These are phyloP conservation scores for Oikopleura dioica DNA, from an alignment of 23 tunicate genomes.

Conservation along the genomic window DNA sequence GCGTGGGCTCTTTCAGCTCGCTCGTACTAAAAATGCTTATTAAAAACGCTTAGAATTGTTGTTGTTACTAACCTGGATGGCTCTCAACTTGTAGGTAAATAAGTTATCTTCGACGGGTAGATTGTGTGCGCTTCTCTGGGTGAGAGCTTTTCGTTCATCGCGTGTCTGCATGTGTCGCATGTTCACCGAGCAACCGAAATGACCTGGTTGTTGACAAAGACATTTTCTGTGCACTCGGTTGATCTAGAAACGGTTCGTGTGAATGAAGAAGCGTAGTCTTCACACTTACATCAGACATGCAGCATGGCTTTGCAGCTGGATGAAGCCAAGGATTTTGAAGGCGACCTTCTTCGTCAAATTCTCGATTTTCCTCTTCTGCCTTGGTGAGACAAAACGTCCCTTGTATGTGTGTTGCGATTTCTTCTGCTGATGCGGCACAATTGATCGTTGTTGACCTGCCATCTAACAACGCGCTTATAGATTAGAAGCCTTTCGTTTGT, in stretches of 20 bases:
- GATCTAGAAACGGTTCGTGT: background rate
- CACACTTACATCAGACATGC: background rate
- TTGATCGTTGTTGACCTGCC: background rate
- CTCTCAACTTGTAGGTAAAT: background rate
- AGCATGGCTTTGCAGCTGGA: background rate
- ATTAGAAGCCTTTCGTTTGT: background rate
- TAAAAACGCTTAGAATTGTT: no score
- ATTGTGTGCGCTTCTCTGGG: background rate
- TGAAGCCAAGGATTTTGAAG: slow-evolving; percentile 10
- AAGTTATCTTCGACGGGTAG: background rate
- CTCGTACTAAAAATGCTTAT: background rate
- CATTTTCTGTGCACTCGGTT: slow-evolving; percentile 4
- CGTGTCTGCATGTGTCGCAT: background rate
- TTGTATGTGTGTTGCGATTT: background rate
- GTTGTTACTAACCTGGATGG: no score
- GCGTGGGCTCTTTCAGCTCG: background rate
- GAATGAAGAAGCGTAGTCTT: background rate
- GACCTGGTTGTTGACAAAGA: slow-evolving; percentile 6
- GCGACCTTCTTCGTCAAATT: slow-evolving; percentile 2
- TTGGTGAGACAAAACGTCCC: background rate
- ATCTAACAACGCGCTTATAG: background rate
- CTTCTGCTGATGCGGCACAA: slow-evolving; percentile 4
- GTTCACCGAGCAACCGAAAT: background rate
- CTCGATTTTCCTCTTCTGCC: background rate
- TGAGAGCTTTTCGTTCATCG: background rate